These are phyloP conservation scores for Hemiscyllium ocellatum DNA, from an alignment of 2,113 vertebrate genomes.

Conservation along the genomic window DNA sequence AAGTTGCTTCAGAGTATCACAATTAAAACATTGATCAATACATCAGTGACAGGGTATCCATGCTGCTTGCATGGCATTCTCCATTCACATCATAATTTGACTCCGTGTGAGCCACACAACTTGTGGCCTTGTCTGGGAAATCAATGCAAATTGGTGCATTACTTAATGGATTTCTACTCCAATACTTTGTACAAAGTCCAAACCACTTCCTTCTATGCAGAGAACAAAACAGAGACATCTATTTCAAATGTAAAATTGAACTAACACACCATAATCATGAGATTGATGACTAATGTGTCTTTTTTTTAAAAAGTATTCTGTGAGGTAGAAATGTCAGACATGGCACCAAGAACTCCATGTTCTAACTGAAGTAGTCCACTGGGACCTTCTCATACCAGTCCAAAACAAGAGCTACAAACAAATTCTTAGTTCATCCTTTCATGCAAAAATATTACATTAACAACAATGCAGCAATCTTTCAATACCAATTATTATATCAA, in stretches of 20 bases:
- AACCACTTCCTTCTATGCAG: not conserved
- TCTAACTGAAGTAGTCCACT: not conserved
- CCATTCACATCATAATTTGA: no score
- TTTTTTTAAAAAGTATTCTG: not conserved
- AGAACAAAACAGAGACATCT: not conserved
- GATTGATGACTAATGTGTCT: not conserved
- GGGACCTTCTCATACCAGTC: not conserved
- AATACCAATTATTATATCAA: not conserved
- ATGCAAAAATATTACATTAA: not conserved
- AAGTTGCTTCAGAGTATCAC: no score
- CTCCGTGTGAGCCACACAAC: no score
- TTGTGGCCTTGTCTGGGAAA: no score
- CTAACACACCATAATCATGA: not conserved
- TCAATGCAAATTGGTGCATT: no score
- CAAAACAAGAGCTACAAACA: not conserved
- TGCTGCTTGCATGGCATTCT: no score
- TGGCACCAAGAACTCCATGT: not conserved
- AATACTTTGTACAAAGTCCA: not conserved
- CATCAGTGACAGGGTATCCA: no score
- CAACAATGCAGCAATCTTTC: no score
- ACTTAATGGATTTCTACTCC: no score
- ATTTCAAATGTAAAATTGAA: not conserved
- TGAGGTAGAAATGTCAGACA: not conserved
- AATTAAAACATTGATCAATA: no score
- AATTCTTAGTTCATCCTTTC: not conserved